Evolutionary conservation across 2,797 vertebrate species (phyloP), one percentile per base, ranked within the genome.

Genomic region (Chaenodraco wilsoni): DNA sequence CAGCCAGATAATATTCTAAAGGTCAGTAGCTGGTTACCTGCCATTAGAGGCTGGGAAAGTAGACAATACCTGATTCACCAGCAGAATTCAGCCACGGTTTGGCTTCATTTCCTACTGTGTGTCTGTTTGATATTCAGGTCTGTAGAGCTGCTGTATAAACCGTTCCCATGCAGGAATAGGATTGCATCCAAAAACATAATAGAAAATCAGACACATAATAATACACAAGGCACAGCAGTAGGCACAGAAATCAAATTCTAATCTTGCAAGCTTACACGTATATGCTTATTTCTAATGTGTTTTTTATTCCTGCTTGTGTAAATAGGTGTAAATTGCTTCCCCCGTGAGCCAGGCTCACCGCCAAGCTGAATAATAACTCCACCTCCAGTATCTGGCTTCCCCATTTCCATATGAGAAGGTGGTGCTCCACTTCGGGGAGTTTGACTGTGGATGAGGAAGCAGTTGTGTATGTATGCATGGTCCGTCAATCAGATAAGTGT

Each of bases 211-310:
- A 72, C 40, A 21, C 21, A 21, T n/a, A 48, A 63, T 62, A 48
- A 83, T 79, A 74, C 73, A 60, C 21, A 27, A 58, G 27, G 63
- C 68, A 5, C 71, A 65, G 84, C 70, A 71, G 58, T 49, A 48
- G 72, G 61, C 64, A 69, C 49, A 58, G 15, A 79, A 85, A 87
- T 86, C 72, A 76, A 55, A 80, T 59, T 86, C 69, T 81, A 79
- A 72, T 83, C 81, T 71, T 43, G 19, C 27, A 12, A 63, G 64
- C 58, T 82, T 77, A 74, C 74, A 60, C 54, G 55, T 65, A 54
- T 67, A 9, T 54, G 73, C 74, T 48, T 77, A 54, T 66, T 70
- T 77, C 48, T 65, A 57, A 9, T 55, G 70, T 52, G 49, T 51
- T 33, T 83, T 78, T 74, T 67, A 45, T 50, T 65, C 43, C 48